Conservation (phyloP, 92 coral and sea anemone genomes). For the Meandrina meandrites region DNA sequence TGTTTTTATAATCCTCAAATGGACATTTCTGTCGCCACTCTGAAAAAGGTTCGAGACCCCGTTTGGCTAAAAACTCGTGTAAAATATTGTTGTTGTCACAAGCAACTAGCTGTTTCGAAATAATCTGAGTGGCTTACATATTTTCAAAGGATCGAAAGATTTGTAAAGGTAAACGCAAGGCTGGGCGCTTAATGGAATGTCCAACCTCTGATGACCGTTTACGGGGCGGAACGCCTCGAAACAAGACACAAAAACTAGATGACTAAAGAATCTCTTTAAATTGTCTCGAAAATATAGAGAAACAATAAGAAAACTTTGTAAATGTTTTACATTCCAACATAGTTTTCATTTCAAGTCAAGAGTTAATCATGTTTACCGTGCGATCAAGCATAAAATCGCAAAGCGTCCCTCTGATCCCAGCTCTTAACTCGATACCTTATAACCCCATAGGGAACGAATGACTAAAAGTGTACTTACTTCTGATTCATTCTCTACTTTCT, state of each 20-base stretch:
- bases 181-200: not conserved
- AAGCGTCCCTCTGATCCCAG: constrained; percentile 13
- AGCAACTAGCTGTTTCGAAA: not conserved
- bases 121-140: not conserved
- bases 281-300: not conserved
- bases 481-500: constrained; percentile 77
- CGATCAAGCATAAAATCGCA: not conserved
- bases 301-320: not conserved
- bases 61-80: constrained; percentile 1
- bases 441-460: not conserved
- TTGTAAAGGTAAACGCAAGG: not conserved
- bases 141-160: not conserved
- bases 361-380: not conserved
- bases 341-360: not conserved
- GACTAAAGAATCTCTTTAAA: not conserved
- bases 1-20: not conserved
- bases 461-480: constrained; percentile 49
- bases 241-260: not conserved
- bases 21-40: not conserved
- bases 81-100: not conserved
- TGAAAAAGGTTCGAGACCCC: not conserved
- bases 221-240: not conserved
- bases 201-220: not conserved
- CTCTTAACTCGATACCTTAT: constrained; percentile 7
- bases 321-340: not conserved